A percentile compares a stretch with the other conserved stretches of the same genome.
phyloP scores from a whole-genome alignment of 2,797 vertebrate species.

The Enteromius trimaculatus region DNA sequence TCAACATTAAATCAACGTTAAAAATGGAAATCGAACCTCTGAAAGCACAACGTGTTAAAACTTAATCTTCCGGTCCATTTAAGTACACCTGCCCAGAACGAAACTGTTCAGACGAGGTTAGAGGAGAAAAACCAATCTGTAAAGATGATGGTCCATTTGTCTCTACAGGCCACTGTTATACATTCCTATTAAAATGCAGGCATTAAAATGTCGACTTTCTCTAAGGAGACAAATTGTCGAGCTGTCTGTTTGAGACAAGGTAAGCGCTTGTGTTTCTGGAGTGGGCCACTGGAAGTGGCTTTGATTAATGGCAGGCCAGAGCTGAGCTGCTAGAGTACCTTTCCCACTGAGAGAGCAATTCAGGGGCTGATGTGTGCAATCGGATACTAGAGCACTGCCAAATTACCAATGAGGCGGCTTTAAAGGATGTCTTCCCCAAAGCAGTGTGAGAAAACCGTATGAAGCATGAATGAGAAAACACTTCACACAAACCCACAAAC shows the following conservation, averaged over 20 bases:
- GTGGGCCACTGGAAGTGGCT: constrained; percentile 81
- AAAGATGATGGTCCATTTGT: constrained; percentile 63
- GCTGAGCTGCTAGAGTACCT: constrained; percentile 68
- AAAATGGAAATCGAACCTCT: constrained; percentile 14
- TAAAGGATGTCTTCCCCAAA: constrained; percentile 51
- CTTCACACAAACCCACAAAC: constrained; percentile 28
- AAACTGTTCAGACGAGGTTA: constrained; percentile 55
- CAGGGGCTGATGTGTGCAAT: constrained; percentile 69
- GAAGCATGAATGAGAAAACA: constrained; percentile 45
- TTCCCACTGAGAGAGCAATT: constrained; percentile 63
- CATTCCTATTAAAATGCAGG: constrained; percentile 62
- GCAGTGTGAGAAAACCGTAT: constrained; percentile 44
- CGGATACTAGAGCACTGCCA: constrained; percentile 53
- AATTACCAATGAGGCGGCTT: constrained; percentile 59
- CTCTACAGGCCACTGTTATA: constrained; percentile 58
- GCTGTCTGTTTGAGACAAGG: constrained; percentile 78
- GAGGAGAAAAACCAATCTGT: constrained; percentile 59
- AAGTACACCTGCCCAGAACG: constrained; percentile 36
- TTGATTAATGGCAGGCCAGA: constrained; percentile 80
- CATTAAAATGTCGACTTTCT: constrained; percentile 61
- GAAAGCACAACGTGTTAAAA: constrained; percentile 33
- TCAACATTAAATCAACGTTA: constrained; percentile 12
- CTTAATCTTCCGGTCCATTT: constrained; percentile 20
- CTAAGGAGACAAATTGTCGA: constrained; percentile 77
- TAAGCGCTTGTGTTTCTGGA: constrained; percentile 78